These are phyloP conservation scores for Vollenhovia emeryi DNA, from an alignment of 1,140 invertebrate genomes.

Conservation along the genomic window DNA sequence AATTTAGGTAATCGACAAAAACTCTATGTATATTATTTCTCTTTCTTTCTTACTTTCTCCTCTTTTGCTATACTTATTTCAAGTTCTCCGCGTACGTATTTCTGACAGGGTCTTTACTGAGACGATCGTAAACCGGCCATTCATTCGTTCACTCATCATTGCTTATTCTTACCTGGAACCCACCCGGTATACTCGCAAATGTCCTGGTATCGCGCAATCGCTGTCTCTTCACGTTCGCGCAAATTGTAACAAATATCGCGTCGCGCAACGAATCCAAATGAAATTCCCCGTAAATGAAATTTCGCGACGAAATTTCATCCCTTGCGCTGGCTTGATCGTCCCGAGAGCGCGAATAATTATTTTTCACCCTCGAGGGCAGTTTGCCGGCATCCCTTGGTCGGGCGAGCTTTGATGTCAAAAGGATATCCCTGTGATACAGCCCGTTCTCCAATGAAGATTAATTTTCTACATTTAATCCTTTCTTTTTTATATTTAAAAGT, in stretches of 20 bases:
- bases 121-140: background rate
- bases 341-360: slow-evolving; percentile 39
- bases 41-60: background rate
- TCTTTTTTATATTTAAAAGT: background rate
- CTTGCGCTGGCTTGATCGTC: background rate
- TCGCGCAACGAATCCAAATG: slow-evolving; percentile 23
- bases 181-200: background rate
- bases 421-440: background rate
- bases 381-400: background rate
- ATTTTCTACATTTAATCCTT: background rate
- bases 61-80: background rate
- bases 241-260: slow-evolving; percentile 40
- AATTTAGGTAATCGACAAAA: background rate
- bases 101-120: background rate
- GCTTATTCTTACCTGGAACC: background rate
- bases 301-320: slow-evolving; percentile 8
- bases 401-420: slow-evolving; percentile 16
- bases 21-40: background rate
- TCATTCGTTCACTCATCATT: background rate
- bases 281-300: slow-evolving; percentile 33
- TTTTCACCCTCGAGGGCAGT: slow-evolving; percentile 13
- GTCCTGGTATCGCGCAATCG: background rate
- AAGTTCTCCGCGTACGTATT: background rate
- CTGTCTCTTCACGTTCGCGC: background rate
- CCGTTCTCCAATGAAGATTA: background rate